These are phyloP conservation scores for Hafferia zeledoni DNA, from an alignment of 2,797 vertebrate genomes.

Conservation along the genomic window DNA sequence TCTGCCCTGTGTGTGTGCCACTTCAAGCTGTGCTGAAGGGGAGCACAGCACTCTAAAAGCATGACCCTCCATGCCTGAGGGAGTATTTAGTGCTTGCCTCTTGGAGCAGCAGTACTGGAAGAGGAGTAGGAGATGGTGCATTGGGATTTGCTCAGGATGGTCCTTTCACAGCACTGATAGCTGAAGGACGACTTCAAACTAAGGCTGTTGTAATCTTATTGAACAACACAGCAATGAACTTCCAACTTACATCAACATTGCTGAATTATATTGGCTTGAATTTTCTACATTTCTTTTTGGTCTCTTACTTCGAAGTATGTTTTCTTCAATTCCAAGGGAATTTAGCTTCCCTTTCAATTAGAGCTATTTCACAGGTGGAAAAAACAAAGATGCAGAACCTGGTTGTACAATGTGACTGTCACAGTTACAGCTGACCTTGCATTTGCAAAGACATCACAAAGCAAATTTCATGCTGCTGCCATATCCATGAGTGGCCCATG, in stretches of 20 bases:
- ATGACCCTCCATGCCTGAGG: neutral
- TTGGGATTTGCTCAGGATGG: neutral
- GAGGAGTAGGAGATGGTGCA: fast-evolving
- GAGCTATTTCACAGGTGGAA: neutral
- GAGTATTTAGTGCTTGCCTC: fast-evolving
- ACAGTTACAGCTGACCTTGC: neutral
- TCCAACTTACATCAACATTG: neutral
- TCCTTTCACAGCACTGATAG: neutral
- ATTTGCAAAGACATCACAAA: neutral
- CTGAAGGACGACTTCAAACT: neutral
- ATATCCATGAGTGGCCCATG: neutral
- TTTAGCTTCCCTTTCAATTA: neutral
- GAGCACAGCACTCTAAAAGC: neutral
- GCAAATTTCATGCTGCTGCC: neutral
- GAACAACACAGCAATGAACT: neutral
- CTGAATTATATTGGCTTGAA: neutral
- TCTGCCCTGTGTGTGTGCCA: neutral
- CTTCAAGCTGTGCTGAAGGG: neutral
- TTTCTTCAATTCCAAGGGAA: neutral
- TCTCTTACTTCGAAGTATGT: neutral
- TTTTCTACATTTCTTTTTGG: neutral
- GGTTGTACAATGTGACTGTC: neutral
- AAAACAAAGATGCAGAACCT: neutral
- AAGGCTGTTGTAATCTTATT: neutral
- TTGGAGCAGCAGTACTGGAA: neutral